A percentile compares a stretch with the other conserved stretches of the same genome.
Conservation (phyloP, 92 coral and sea anemone species). For the Parazoanthus swiftii region DNA sequence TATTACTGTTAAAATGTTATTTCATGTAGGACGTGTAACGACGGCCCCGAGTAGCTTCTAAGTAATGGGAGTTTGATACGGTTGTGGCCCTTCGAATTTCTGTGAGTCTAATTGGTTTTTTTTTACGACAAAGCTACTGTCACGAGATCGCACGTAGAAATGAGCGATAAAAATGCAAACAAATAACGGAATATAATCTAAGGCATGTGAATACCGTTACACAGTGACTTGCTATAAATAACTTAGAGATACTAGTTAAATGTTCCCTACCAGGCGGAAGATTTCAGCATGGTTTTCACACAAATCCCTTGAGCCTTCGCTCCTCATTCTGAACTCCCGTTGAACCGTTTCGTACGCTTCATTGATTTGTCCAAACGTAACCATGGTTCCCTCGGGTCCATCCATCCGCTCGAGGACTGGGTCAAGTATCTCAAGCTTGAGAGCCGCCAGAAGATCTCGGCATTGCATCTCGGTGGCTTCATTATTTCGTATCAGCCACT, state of each 20-base stretch:
- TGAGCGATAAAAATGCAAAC: too few species aligned
- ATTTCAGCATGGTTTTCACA: conserved; percentile 32
- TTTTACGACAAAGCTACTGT: too few species aligned
- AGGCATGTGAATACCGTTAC: too few species aligned
- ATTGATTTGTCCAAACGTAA: conserved; percentile 29
- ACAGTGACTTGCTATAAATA: neutral
- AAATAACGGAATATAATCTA: too few species aligned
- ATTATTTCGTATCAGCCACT: conserved; percentile 35
- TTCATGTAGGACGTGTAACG: too few species aligned
- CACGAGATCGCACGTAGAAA: too few species aligned
- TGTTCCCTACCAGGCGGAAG: conserved; percentile 22
- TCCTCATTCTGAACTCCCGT: neutral
- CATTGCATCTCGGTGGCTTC: conserved; percentile 22
- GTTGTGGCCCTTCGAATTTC: too few species aligned
- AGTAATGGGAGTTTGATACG: too few species aligned
- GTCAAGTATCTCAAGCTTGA: conserved; percentile 34
- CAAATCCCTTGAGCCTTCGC: conserved; percentile 6
- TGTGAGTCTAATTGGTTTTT: too few species aligned
- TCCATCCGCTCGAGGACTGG: conserved; percentile 41
- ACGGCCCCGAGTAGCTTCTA: too few species aligned
- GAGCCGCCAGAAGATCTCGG: conserved; percentile 29
- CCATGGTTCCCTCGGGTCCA: conserved; percentile 18
- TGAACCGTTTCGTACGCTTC: conserved; percentile 21
- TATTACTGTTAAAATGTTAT: too few species aligned
- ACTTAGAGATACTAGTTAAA: neutral